Percentiles rank a stretch among this genome's conserved stretches.
These are phyloP conservation scores for Chauna torquata DNA, from an alignment of 2,113 vertebrate species.

Conservation along the genomic window DNA sequence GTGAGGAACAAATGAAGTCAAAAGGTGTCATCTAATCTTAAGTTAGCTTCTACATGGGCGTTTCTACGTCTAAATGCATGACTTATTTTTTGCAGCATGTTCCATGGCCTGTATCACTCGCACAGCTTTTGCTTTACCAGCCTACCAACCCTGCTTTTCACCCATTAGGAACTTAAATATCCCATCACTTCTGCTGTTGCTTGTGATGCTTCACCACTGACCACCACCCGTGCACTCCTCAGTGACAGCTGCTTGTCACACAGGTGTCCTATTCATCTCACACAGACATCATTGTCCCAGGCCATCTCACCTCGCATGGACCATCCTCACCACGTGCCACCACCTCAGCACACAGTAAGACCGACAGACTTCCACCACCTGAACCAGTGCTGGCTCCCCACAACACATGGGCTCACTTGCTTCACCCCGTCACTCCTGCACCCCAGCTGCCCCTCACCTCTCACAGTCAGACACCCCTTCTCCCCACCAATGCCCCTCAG, in stretches of 20 bases:
- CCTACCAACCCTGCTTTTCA: background rate
- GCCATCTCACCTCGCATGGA: no score
- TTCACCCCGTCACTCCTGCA: background rate
- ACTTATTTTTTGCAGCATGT: background rate
- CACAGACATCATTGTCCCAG: rapidly evolving
- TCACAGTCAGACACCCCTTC: background rate
- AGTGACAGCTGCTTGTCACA: background rate
- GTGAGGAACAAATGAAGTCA: background rate
- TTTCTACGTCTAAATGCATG: rapidly evolving
- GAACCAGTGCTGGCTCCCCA: background rate
- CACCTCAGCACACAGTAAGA: background rate
- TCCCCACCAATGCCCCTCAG: background rate
- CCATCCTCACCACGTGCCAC: no score
- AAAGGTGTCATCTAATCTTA: background rate
- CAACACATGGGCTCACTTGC: rapidly evolving
- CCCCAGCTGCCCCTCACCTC: background rate
- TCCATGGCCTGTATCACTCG: background rate
- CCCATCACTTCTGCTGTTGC: background rate
- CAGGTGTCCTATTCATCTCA: rapidly evolving
- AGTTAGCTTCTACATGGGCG: background rate
- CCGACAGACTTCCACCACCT: background rate
- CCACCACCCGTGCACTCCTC: background rate
- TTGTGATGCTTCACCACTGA: background rate
- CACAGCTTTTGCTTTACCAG: background rate
- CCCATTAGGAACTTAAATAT: background rate